A percentile compares a stretch with the other conserved stretches of the same genome.
Evolutionary conservation across 2,797 vertebrate species (phyloP).

Genomic region (Artibeus jamaicensis): DNA sequence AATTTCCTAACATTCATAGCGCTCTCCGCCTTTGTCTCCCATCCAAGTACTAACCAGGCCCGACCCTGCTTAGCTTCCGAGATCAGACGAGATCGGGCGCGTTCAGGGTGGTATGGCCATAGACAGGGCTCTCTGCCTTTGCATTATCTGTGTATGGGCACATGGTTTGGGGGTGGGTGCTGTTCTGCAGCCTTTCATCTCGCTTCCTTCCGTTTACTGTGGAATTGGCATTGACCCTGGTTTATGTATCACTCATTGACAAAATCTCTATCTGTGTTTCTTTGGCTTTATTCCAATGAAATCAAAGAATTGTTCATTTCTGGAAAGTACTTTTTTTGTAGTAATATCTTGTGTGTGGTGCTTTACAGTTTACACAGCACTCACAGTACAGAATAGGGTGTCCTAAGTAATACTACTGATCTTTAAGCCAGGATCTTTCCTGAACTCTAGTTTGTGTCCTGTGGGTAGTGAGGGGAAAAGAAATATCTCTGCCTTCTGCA

Average conservation of each 20-base stretch:
- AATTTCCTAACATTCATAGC: background rate
- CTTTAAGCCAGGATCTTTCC: background rate
- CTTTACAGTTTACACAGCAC: background rate
- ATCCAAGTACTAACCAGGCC: no score
- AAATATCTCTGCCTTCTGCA: background rate
- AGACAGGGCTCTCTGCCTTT: background rate
- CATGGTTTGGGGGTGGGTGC: rapidly evolving
- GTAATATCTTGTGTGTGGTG: background rate
- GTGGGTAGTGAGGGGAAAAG: background rate
- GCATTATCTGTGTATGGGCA: rapidly evolving
- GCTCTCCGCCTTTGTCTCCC: no score
- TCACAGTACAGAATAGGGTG: background rate
- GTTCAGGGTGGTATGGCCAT: no score
- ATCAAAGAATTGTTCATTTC: background rate
- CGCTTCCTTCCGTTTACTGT: background rate
- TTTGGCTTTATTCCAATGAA: background rate
- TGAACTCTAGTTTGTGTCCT: background rate
- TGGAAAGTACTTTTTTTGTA: background rate
- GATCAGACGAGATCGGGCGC: no score
- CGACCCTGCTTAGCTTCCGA: no score
- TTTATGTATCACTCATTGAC: background rate
- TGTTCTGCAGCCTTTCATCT: background rate
- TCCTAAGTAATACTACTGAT: background rate
- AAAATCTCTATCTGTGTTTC: background rate
- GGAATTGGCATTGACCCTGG: background rate